These are phyloP conservation scores for Hetaerina americana DNA, from an alignment of 1,140 invertebrate species.

Conservation along the genomic window DNA sequence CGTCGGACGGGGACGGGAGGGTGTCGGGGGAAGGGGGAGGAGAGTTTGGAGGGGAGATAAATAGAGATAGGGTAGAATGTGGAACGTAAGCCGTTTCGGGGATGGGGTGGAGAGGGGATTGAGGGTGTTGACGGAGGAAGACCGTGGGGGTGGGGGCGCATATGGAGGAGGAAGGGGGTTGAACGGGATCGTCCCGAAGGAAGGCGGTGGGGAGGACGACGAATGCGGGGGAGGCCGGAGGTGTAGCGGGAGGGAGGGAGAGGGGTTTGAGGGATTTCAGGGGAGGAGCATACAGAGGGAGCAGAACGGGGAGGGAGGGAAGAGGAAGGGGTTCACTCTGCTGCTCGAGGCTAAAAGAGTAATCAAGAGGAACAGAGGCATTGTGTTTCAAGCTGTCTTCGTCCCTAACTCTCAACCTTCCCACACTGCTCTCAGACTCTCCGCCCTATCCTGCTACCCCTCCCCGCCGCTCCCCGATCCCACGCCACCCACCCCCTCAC, in stretches of 20 bases:
- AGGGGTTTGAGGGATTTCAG: not conserved
- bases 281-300: not conserved
- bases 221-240: not conserved
- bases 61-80: not conserved
- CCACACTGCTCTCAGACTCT: not conserved
- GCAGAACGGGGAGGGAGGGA: not conserved
- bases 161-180: not conserved
- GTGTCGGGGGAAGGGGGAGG: not conserved
- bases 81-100: not conserved
- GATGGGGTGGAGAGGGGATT: not conserved
- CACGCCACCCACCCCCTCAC: not conserved
- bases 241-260: not conserved
- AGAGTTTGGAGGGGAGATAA: not conserved
- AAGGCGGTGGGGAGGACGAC: not conserved
- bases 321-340: not conserved
- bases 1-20: no score
- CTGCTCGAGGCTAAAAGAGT: not conserved
- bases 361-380: not conserved
- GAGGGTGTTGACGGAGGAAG: not conserved
- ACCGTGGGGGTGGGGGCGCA: not conserved
- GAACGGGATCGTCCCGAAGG: no score
- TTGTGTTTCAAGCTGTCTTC: not conserved
- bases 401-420: not conserved
- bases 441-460: not conserved
- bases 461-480: not conserved